Conservation (phyloP, 2,113 vertebrate species). For the Tringa solitaria region DNA sequence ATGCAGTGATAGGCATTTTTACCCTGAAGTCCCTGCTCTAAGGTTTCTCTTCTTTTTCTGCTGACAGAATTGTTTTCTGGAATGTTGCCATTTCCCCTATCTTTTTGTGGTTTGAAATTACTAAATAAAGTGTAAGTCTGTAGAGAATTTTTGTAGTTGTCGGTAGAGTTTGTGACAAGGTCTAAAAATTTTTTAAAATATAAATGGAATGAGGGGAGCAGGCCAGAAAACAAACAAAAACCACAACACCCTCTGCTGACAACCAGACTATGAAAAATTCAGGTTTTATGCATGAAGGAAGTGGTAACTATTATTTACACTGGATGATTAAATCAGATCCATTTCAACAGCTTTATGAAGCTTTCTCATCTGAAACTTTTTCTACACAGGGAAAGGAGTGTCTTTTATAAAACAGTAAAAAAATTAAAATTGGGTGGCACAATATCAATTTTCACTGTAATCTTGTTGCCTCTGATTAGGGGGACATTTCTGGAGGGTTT, state of each 20-base stretch:
- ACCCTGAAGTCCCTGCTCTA: background rate
- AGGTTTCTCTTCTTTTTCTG: background rate
- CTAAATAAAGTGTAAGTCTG: background rate
- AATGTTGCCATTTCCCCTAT: background rate
- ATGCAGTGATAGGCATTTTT: background rate
- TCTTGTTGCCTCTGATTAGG: background rate
- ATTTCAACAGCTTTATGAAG: background rate
- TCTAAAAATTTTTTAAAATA: background rate
- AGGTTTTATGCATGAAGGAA: background rate
- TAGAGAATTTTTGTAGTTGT: background rate
- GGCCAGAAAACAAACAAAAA: too few species aligned
- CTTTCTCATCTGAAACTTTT: background rate
- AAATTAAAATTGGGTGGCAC: background rate
- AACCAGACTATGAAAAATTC: background rate
- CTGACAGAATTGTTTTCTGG: background rate
- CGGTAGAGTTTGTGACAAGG: background rate
- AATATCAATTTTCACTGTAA: background rate
- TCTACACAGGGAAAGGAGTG: background rate
- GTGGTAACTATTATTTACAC: background rate
- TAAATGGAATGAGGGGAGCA: too few species aligned
- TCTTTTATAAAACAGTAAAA: background rate
- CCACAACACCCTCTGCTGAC: too few species aligned
- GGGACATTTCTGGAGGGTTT: rapidly evolving
- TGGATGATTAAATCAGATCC: background rate
- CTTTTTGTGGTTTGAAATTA: background rate